Conservation (phyloP, 2,797 vertebrate genomes). For the Esox masquinongy region DNA sequence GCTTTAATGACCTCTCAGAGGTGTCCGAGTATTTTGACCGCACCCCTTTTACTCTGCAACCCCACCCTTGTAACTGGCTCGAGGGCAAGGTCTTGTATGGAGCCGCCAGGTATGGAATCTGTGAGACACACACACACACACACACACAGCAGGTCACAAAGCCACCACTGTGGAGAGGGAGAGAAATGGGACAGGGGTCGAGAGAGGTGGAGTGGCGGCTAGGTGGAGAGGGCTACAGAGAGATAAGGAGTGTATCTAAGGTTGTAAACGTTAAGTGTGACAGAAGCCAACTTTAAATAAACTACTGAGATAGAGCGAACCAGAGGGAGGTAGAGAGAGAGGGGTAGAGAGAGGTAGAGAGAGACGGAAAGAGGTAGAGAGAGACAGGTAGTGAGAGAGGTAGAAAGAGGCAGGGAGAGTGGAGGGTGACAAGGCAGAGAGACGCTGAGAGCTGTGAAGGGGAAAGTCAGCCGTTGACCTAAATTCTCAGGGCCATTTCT, state of each 20-base stretch:
- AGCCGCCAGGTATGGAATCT: constrained; percentile 2
- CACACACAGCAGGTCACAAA: constrained; percentile 19
- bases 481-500: constrained; percentile 2
- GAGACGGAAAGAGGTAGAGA: not conserved
- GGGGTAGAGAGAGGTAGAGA: not conserved
- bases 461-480: constrained; percentile 22
- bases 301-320: no score
- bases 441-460: not conserved
- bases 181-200: not conserved
- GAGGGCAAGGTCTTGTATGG: not conserved
- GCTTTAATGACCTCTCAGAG: constrained; percentile 8
- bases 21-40: constrained; percentile 12
- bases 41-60: constrained; percentile 2
- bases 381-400: no score
- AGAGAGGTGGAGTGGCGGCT: not conserved
- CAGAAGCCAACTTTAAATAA: no score
- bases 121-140: constrained; percentile 6
- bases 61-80: not conserved
- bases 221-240: not conserved
- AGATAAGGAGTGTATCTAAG: not conserved
- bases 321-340: not conserved
- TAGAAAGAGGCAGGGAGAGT: no score
- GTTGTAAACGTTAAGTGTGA: no score
- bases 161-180: constrained; percentile 14
- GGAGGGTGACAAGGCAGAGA: not conserved